phyloP scores from a whole-genome alignment of 2,888 invertebrate species.

The Dynastes grantii region DNA sequence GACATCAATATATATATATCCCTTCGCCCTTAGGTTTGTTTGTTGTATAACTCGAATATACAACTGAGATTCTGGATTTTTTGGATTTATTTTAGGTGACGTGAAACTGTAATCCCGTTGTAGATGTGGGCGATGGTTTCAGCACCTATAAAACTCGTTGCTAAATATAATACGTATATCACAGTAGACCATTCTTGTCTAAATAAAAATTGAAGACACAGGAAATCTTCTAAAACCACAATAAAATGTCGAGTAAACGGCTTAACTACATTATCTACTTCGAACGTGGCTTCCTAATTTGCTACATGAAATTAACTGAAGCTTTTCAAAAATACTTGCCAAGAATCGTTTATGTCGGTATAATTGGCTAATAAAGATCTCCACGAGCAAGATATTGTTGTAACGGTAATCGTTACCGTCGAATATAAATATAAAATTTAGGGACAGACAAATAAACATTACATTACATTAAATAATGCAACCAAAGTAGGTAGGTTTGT shows the following conservation, averaged over 20 bases:
- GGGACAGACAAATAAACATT: no score
- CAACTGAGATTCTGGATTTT: not conserved
- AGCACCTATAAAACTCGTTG: no score
- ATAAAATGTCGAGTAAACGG: not conserved
- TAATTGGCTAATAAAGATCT: no score
- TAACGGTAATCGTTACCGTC: no score
- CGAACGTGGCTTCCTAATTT: not conserved
- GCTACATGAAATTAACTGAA: not conserved
- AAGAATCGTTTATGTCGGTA: not conserved
- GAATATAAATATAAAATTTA: no score
- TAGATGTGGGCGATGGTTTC: no score
- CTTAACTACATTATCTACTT: not conserved
- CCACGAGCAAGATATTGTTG: no score
- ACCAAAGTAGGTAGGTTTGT: no score
- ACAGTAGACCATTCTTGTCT: not conserved
- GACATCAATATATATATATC: slow-evolving; percentile 18
- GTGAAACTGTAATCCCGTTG: no score
- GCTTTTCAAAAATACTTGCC: not conserved
- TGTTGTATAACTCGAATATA: slow-evolving; percentile 7
- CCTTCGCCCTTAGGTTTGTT: not conserved
- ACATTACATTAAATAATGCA: no score
- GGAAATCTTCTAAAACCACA: slow-evolving; percentile 1
- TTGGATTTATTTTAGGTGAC: no score
- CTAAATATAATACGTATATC: no score
- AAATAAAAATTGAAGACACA: slow-evolving; percentile 11